Percentiles rank a stretch among this genome's conserved stretches.
These are phyloP conservation scores for Triplophysa yarkandensis DNA, from an alignment of 2,797 vertebrate species.

Conservation along the genomic window DNA sequence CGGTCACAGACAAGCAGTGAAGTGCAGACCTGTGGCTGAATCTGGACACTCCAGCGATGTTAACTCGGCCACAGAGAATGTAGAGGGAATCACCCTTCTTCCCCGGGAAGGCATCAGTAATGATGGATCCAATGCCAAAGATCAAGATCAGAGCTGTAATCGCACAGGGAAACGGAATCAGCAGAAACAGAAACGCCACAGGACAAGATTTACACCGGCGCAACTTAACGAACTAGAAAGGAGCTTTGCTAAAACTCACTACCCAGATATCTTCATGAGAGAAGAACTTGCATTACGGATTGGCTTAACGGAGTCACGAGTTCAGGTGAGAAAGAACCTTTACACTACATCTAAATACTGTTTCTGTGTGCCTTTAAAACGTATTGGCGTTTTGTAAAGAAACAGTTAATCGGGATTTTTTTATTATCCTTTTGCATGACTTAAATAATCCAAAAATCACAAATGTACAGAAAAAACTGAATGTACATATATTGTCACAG, in stretches of 20 bases:
- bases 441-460: too few relatives aligned
- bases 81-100: slow-evolving; percentile 91
- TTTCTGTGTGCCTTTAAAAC: too few relatives aligned
- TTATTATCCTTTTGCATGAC: too few relatives aligned
- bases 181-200: slow-evolving; percentile 97
- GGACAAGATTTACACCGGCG: slow-evolving; percentile 96
- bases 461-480: too few relatives aligned
- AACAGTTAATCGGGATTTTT: too few relatives aligned
- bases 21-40: slow-evolving; percentile 90
- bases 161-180: slow-evolving; percentile 73
- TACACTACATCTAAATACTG: too few relatives aligned
- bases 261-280: slow-evolving; percentile 98
- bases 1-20: slow-evolving; percentile 93
- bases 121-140: slow-evolving; percentile 90
- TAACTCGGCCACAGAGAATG: slow-evolving; percentile 86
- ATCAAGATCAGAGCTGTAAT: slow-evolving; percentile 86
- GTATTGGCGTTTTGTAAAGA: too few relatives aligned
- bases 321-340: slow-evolving; percentile 82
- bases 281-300: slow-evolving; percentile 95
- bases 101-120: slow-evolving; percentile 93
- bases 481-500: too few relatives aligned
- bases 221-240: slow-evolving; percentile 98
- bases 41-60: slow-evolving; percentile 91
- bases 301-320: slow-evolving; percentile 95
- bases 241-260: slow-evolving; percentile 99